These are phyloP conservation scores for Arctia plantaginis DNA, from an alignment of 2,888 invertebrate species.

Conservation along the genomic window DNA sequence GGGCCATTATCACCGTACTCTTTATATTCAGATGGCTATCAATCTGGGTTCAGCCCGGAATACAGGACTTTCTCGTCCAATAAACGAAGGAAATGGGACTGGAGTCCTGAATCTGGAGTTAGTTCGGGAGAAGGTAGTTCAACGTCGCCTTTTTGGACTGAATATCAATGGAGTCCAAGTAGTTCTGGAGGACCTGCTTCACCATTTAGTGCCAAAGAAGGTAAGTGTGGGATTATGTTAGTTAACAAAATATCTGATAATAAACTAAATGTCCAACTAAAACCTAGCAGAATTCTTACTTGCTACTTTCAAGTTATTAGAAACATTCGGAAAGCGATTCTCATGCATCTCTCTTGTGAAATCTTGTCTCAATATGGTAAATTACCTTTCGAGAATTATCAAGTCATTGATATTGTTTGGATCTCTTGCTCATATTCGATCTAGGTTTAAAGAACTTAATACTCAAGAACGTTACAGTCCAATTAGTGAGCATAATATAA, in stretches of 20 bases:
- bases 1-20: slow-evolving; percentile 73
- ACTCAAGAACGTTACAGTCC: no score
- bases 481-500: no score
- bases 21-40: slow-evolving; percentile 73
- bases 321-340: background rate
- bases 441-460: no score
- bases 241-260: background rate
- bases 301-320: background rate
- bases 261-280: background rate
- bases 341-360: background rate
- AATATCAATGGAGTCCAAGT: slow-evolving; percentile 86
- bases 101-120: slow-evolving; percentile 80
- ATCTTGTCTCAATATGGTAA: background rate
- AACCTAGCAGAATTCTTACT: background rate
- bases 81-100: slow-evolving; percentile 71
- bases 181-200: slow-evolving; percentile 84
- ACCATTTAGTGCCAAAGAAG: slow-evolving; percentile 75
- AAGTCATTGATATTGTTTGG: background rate
- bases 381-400: background rate
- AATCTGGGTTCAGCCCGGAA: slow-evolving; percentile 78
- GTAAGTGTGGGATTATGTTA: slow-evolving; percentile 48
- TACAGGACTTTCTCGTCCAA: slow-evolving; percentile 57
- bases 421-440: no score
- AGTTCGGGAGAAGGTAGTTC: slow-evolving; percentile 72
- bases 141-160: slow-evolving; percentile 73